These are phyloP conservation scores for Mus musculus DNA, from an alignment of 2,113 vertebrate genomes.

Conservation along the genomic window GRCm39 chr15:79011501-79012000, in stretches of 20 bases:
- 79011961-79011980: background rate
- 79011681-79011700: background rate
- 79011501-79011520: constrained; percentile 78
- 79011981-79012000: background rate
- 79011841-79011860: background rate
- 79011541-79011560: rapidly evolving
- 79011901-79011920: background rate
- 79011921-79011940: background rate
- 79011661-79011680: rapidly evolving
- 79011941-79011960: background rate
- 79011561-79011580: background rate
- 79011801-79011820: background rate
- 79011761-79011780: background rate
- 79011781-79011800: background rate
- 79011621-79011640: background rate
- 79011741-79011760: background rate
- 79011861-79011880: background rate
- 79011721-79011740: background rate
- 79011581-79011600: background rate
- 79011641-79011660: background rate
- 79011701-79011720: background rate
- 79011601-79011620: background rate
- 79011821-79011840: background rate
- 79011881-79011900: background rate
- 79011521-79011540: constrained; percentile 87